Evolutionary conservation across 2,888 invertebrate species (phyloP).

Genomic region (Isoperla grammatica): DNA sequence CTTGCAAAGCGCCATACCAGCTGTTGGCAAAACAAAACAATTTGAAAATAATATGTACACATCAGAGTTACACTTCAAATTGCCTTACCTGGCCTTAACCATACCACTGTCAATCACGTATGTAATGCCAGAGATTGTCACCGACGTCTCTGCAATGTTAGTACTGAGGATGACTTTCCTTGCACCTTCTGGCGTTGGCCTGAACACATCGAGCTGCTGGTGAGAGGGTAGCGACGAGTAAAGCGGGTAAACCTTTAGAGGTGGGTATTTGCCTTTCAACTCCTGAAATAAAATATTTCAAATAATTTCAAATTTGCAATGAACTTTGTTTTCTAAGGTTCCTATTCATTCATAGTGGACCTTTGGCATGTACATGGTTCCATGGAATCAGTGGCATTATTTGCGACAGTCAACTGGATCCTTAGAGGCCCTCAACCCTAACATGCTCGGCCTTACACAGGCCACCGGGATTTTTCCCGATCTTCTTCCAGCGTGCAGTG

Average conservation of each 20-base stretch:
- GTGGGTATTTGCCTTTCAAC: constrained; percentile 53
- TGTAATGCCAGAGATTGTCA: constrained; percentile 68
- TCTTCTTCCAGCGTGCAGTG: not conserved
- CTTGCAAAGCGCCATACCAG: too few species aligned
- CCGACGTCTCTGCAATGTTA: constrained; percentile 56
- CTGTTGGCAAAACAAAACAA: not conserved
- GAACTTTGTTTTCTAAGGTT: too few species aligned
- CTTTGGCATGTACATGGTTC: too few species aligned
- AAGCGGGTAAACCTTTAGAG: constrained; percentile 62
- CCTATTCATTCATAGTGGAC: too few species aligned
- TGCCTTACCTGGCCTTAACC: constrained; percentile 75
- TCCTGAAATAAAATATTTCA: constrained; percentile 32
- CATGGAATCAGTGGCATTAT: too few species aligned
- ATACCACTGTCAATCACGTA: constrained; percentile 89
- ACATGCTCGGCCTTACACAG: too few species aligned
- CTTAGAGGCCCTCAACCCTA: too few species aligned
- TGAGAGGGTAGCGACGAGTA: constrained; percentile 49
- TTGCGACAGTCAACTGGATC: too few species aligned
- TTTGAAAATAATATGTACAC: not conserved
- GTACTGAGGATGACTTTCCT: constrained; percentile 54
- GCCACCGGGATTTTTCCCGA: not conserved
- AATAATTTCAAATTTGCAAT: too few species aligned
- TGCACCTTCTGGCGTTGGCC: constrained; percentile 42
- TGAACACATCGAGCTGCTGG: constrained; percentile 47
- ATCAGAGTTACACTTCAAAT: not conserved